These are phyloP conservation scores for Plodia interpunctella DNA, from an alignment of 1,140 invertebrate genomes.

Conservation along the genomic window DNA sequence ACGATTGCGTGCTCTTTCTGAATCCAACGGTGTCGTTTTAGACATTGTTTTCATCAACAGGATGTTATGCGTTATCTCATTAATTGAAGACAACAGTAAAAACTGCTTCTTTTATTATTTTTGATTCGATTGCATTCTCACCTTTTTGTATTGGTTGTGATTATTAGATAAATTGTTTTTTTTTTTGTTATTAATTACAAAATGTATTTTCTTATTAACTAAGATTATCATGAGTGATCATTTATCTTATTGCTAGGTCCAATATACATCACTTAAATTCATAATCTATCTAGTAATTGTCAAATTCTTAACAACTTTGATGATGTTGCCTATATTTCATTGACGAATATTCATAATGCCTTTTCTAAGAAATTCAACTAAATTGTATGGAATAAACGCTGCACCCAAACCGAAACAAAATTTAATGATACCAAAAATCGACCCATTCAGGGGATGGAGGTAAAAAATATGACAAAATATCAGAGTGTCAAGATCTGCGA, in stretches of 20 bases:
- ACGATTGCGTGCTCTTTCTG: background rate
- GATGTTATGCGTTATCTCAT: background rate
- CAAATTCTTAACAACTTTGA: background rate
- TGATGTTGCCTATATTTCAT: background rate
- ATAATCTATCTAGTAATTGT: too few species aligned
- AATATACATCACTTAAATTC: too few species aligned
- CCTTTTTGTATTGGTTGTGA: too few species aligned
- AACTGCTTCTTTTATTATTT: too few species aligned
- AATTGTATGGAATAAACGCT: constrained; percentile 4
- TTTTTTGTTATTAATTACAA: too few species aligned
- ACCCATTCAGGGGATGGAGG: constrained; percentile 15
- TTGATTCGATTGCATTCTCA: too few species aligned
- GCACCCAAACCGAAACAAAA: constrained; percentile 15
- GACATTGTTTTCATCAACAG: background rate
- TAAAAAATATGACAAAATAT: constrained; percentile 48
- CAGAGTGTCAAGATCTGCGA: constrained; percentile 62
- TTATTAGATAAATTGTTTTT: too few species aligned
- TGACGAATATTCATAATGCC: background rate
- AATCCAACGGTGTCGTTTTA: constrained; percentile 13
- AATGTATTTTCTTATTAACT: too few species aligned
- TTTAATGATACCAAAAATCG: constrained; percentile 23
- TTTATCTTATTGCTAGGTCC: too few species aligned
- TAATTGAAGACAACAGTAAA: background rate
- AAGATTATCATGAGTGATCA: too few species aligned
- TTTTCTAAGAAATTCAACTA: background rate